Base-by-base conservation (phyloP, 1,140 invertebrate genomes). In the Hyphantria cunea region DNA sequence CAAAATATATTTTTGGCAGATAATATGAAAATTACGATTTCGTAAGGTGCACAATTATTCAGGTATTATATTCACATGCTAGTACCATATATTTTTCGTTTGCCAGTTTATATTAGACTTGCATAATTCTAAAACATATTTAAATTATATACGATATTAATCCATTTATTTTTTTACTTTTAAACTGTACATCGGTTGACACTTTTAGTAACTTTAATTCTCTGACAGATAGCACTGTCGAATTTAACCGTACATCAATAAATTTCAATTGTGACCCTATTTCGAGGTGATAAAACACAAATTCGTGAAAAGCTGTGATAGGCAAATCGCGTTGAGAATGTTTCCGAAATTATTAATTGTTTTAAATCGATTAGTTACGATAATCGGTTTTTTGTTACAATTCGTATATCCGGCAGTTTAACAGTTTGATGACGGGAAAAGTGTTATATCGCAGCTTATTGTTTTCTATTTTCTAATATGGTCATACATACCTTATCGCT, bases 361-460 rank as follows among this genome's bases (percentile, higher is more conserved):
- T 56, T 49, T 44, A 10, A 78, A 78, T 78, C 64, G 64, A 78
- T 78, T 78, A 69, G 75, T 48, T 72, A 69, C 72, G 72, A 67
- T 69, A 72, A 44, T 72, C 42, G 67, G 61, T 62, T 65, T 61
- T 58, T 60, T 63, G 45, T 52, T 56, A 49, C 39, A 61, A 48
- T 64, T 47, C 48, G 12, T 45, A 68, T 49, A 60, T 68, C 61
- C 56, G 66, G 63, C 25, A 53, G 6, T 62, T 53, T 62, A 53
- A 33, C 39, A 34, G 15, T 50, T 42, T 12, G 14, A 44, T 44
- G 41, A n/a, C 41, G 41, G 41, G 41, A 33, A 15, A 49, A 58
- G 55, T 60, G 56, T 60, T 50, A 60, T 13, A n/a, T 51, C 13
- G 41, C 31, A 31, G 39, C 12, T 39, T 48, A 56, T 47, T 34